These are phyloP conservation scores for Carcina quercana DNA, from an alignment of 2,888 invertebrate species.

Conservation along the genomic window DNA sequence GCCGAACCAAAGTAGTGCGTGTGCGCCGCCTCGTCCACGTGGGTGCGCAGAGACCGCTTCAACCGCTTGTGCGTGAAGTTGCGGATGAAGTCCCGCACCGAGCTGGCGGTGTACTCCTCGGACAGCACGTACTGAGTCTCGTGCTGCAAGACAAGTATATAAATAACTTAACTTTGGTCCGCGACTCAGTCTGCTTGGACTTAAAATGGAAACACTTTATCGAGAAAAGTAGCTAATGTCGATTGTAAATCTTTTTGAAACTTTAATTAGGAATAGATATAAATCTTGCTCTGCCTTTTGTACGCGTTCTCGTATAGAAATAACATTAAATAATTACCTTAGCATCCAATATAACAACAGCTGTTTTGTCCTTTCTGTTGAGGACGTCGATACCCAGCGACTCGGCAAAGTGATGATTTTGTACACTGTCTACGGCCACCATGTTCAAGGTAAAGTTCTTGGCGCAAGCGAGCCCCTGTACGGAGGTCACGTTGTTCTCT, in stretches of 20 bases:
- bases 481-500: slow-evolving; percentile 35
- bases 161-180: no score
- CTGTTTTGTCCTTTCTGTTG: slow-evolving; percentile 75
- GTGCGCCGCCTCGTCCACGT: slow-evolving; percentile 43
- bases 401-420: slow-evolving; percentile 83
- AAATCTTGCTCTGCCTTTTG: no score
- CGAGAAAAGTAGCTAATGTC: no score
- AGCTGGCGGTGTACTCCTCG: slow-evolving; percentile 61
- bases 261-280: no score
- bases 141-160: no score
- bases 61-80: slow-evolving; percentile 62
- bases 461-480: slow-evolving; percentile 65
- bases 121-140: slow-evolving; percentile 80
- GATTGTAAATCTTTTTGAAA: no score
- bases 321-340: slow-evolving; percentile 66
- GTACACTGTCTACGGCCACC: slow-evolving; percentile 82
- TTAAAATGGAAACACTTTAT: no score
- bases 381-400: slow-evolving; percentile 81
- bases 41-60: slow-evolving; percentile 52
- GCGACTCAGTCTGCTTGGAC: no score
- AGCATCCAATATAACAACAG: slow-evolving; percentile 81
- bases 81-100: slow-evolving; percentile 67
- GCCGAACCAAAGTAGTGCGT: slow-evolving; percentile 58
- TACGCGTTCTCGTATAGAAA: no score
- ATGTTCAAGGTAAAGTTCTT: slow-evolving; percentile 49